phyloP scores from a whole-genome alignment of 2,113 vertebrate species.

The Thunnus thynnus region DNA sequence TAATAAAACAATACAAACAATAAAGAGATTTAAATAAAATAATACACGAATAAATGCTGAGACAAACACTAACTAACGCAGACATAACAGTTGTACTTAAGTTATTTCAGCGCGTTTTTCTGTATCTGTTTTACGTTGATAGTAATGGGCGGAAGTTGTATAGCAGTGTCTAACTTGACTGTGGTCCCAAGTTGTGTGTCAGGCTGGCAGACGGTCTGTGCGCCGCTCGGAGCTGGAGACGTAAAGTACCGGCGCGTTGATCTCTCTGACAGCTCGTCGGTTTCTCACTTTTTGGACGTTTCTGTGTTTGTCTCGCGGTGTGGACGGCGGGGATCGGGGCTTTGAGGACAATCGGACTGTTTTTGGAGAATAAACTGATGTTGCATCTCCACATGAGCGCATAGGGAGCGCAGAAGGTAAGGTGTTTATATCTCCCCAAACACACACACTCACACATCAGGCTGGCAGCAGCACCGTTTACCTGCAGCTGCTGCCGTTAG shows the following conservation, averaged over 20 bases:
- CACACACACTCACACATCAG: not conserved
- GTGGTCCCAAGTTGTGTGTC: constrained; percentile 43
- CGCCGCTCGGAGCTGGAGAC: constrained; percentile 15
- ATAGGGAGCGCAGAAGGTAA: constrained; percentile 72
- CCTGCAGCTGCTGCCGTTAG: not conserved
- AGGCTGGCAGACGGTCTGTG: constrained; percentile 31
- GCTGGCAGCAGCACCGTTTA: too few relatives aligned
- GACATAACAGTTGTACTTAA: too few relatives aligned
- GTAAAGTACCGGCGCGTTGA: not conserved
- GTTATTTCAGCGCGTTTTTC: too few relatives aligned
- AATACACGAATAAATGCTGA: not conserved
- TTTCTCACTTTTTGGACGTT: not conserved
- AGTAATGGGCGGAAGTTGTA: not conserved
- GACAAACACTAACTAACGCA: too few relatives aligned
- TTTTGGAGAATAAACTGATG: constrained; percentile 46
- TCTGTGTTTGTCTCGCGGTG: not conserved
- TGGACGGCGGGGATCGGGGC: not conserved
- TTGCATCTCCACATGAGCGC: constrained; percentile 60
- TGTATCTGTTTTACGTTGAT: constrained; percentile 38
- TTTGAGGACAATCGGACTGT: not conserved
- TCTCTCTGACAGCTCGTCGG: not conserved
- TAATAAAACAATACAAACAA: not conserved
- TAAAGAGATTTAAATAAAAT: not conserved
- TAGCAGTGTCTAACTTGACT: not conserved
- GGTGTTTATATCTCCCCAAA: constrained; percentile 26